Base-by-base conservation (phyloP, 2,113 vertebrate species). In the Planiliza haematocheilus region DNA sequence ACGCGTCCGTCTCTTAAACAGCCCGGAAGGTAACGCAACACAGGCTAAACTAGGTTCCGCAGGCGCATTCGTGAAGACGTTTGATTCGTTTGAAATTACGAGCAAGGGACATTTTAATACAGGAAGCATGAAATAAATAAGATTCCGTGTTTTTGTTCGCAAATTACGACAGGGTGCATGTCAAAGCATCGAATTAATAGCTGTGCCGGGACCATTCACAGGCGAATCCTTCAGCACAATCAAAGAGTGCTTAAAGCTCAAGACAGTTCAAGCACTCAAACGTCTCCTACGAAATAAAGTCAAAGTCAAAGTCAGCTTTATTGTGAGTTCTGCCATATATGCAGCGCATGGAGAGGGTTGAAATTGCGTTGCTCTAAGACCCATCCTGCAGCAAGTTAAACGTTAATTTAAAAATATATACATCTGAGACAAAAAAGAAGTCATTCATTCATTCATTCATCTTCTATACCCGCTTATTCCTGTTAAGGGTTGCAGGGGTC, bases 211-310 rank as follows among this genome's bases (percentile, higher is more conserved):
- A 70, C 38, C 10, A 75, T 52, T 48, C 1, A 55, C 9, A 21
- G 57, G 10, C 3, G 1, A 38, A 46, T 24, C 2, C 2, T 38
- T 2, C 70, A 49, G 20, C 11, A 41, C 18, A 45, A 24, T 24
- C 80, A 63, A 89, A 87, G 85, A 84, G 45, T 20, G 55, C 2
- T 56, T 18, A 10, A 36, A 6, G n/a, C 39, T 46, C 69, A 56
- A 70, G 65, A 87, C 36, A 5, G 7, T 62, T 59, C 16, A 1
- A 30, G 24, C 24, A 3, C 24, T 3, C 5, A 30, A 5, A 30
- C 2, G 24, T 30, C n/a, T 3, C 7, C 17, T 37, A 34, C 8
- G 53, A 10, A n/a, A 41, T 30, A 5, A 48, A 12, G 41, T 42
- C 13, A 10, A 42, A 42, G 5, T 30, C 24, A 30, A 30, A 30